A percentile compares a stretch with the other conserved stretches of the same genome.
These are phyloP conservation scores for Saccopteryx bilineata DNA, from an alignment of 2,113 vertebrate genomes.

Conservation along the genomic window DNA sequence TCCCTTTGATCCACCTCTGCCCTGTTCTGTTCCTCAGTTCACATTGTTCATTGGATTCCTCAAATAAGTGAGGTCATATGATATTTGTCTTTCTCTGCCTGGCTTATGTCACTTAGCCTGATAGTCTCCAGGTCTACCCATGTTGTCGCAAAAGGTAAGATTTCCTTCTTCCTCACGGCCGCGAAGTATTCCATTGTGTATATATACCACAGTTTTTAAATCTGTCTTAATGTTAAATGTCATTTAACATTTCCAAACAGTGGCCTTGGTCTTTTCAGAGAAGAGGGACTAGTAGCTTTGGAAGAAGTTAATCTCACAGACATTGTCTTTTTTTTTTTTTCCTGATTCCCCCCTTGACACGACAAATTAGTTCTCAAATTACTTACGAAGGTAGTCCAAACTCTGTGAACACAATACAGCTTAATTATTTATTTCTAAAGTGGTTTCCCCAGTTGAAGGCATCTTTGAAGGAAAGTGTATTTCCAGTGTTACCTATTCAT, in stretches of 20 bases:
- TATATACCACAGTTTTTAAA: too few species aligned
- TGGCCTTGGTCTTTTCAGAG: not conserved
- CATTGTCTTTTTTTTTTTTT: not conserved
- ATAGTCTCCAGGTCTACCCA: too few species aligned
- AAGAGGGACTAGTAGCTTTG: conserved; percentile 13
- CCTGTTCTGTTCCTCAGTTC: too few species aligned
- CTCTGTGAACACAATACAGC: not conserved
- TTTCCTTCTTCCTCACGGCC: too few species aligned
- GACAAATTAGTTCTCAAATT: not conserved
- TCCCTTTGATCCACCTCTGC: too few species aligned
- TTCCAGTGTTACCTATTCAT: not conserved
- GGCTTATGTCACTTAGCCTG: too few species aligned
- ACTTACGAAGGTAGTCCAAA: conserved; percentile 33
- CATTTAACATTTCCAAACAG: not conserved
- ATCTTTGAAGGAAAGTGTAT: conserved; percentile 33
- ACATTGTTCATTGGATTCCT: too few species aligned
- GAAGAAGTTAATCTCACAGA: not conserved
- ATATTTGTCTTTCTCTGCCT: too few species aligned
- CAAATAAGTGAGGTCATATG: too few species aligned
- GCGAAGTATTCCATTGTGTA: too few species aligned
- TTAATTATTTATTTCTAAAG: conserved; percentile 39
- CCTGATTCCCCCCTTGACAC: not conserved
- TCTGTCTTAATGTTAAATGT: not conserved
- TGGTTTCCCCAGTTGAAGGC: conserved; percentile 6
- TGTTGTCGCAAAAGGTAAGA: too few species aligned